Conservation (phyloP, 92 coral and sea anemone species). For the Galaxea fascicularis region DNA sequence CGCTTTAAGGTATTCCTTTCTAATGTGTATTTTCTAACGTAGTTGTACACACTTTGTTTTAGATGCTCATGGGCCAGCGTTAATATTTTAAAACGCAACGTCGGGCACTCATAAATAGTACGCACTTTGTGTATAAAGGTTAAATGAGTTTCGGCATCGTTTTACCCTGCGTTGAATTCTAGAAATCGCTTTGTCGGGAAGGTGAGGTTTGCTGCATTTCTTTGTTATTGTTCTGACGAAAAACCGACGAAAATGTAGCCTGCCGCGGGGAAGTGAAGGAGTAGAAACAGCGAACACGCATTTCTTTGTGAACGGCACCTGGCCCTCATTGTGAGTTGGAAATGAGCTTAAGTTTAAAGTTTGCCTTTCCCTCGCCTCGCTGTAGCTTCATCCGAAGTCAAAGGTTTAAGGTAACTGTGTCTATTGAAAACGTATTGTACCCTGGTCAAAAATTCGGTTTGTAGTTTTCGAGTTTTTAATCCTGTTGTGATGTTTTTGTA, state of each 20-base stretch:
- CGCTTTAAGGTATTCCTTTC: constrained; percentile 47
- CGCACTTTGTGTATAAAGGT: constrained; percentile 40
- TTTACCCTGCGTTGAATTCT: constrained; percentile 35
- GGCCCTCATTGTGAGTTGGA: constrained; percentile 74
- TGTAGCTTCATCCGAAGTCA: background rate
- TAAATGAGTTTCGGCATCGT: background rate
- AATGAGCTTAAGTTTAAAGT: constrained; percentile 12
- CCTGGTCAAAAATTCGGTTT: background rate
- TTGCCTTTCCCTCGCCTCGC: constrained; percentile 7
- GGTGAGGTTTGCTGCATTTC: background rate
- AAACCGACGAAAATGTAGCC: constrained; percentile 4
- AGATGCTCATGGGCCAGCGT: background rate
- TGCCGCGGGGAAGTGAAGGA: constrained; percentile 62
- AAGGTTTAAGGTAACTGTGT: background rate
- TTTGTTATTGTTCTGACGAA: background rate
- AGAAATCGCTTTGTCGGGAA: constrained; percentile 13
- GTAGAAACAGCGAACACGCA: constrained; percentile 61
- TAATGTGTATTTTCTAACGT: background rate
- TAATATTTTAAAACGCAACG: constrained; percentile 12
- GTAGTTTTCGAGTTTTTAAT: background rate
- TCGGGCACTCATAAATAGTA: background rate
- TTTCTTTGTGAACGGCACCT: constrained; percentile 85
- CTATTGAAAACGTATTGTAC: background rate
- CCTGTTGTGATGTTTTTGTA: constrained; percentile 19
- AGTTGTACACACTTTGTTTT: background rate